Evolutionary conservation across 2,797 vertebrate species (phyloP), one percentile per base, ranked within the genome.

Genomic region (Spinus pinus): DNA sequence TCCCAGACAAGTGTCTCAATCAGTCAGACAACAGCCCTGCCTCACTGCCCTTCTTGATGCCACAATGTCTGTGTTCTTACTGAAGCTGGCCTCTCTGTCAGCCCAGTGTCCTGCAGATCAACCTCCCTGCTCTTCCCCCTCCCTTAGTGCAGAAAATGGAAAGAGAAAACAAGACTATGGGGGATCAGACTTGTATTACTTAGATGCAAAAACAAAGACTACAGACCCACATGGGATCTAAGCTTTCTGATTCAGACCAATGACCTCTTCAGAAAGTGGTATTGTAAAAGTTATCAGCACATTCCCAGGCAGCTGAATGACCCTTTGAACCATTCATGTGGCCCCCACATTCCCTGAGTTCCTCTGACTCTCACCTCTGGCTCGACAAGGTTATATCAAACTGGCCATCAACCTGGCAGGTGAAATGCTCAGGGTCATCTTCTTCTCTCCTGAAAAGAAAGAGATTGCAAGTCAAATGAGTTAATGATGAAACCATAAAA

Each of bases 381-480:
- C n/a, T 94, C 0, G 96, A 94, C 90, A 95, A 86, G 53, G 41
- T 79, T 84, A 96, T 86, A 92, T 97, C 95, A 93, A 96, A 96
- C 49, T 95, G 96, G 67, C 95, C 93, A 65, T 96, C 93, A 73
- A 95, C 94, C 81, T 96, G 94, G 92, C 96, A 97, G 51, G 60
- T 56, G 41, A 96, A 97, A 82, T 90, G 93, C 74, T 95, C 96
- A 0, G 95, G 41, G 35, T 97, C 95, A 82, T 97, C 96, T 58
- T 96, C 96, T 60, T 96, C 94, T 56, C 93, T 95, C 94, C 95
- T 97, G 81, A 60, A 94, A 90, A 94, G 22, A 89, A 81, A 95
- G 17, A 96, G 17, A 96, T 64, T 47, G 31, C 70, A 86, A 86
- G 24, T 31, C 51, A 51, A 65, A 70, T 1, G 3, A 86, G 56